Conservation (phyloP, 2,888 invertebrate species). For the Synergus gifuensis region DNA sequence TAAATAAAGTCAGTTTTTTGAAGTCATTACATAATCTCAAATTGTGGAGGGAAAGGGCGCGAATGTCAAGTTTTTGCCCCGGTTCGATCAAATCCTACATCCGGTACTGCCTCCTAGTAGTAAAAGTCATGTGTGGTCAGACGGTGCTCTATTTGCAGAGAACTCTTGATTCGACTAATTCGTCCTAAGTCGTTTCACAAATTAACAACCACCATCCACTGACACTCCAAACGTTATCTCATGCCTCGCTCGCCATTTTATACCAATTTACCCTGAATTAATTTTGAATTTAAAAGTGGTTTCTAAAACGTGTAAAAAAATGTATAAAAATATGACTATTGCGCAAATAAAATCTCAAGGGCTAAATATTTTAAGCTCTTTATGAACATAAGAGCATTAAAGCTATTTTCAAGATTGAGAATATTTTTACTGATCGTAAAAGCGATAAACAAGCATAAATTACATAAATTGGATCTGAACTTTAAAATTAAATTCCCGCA, state of each 20-base stretch:
- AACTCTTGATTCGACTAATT: not conserved
- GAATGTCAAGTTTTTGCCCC: too few species aligned
- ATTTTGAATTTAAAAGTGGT: too few species aligned
- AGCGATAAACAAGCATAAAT: not conserved
- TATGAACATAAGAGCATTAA: not conserved
- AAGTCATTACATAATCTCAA: too few species aligned
- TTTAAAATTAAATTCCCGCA: not conserved
- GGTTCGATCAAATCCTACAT: too few species aligned
- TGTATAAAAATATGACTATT: too few species aligned
- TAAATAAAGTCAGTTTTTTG: too few species aligned
- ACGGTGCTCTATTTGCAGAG: not conserved
- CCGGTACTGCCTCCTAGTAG: too few species aligned
- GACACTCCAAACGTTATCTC: not conserved
- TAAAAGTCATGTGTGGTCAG: not conserved
- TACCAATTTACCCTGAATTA: not conserved
- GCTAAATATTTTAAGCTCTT: not conserved
- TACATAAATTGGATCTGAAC: not conserved
- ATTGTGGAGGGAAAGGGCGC: too few species aligned
- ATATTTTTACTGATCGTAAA: not conserved
- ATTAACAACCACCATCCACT: not conserved
- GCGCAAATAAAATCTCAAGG: not conserved
- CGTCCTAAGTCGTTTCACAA: conserved; percentile 6
- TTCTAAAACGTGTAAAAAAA: too few species aligned
- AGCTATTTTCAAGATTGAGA: not conserved
- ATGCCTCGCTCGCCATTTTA: not conserved